Conservation (phyloP, 2,797 vertebrate species). For the Sternarchorhynchus goeldii region DNA sequence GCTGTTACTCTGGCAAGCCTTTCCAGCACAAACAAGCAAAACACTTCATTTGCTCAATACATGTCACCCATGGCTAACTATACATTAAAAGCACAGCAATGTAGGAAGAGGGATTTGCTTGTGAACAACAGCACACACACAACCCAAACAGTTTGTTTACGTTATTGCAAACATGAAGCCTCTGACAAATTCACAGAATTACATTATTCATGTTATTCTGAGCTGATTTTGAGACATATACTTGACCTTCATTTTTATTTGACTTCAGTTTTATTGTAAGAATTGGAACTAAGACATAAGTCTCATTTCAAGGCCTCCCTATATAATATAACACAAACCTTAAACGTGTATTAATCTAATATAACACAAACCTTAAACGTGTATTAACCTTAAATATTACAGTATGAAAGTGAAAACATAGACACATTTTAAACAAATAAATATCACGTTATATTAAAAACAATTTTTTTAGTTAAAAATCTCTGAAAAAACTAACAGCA, state of each 20-base stretch:
- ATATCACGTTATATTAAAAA: too few relatives aligned
- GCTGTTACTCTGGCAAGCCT: conserved; percentile 53
- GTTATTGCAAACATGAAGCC: conserved; percentile 34
- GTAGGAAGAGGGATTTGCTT: conserved; percentile 50
- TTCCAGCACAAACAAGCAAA: conserved; percentile 54
- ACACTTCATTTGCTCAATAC: conserved; percentile 57
- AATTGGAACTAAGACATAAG: background rate
- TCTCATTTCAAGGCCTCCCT: background rate
- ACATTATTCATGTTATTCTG: conserved; percentile 32
- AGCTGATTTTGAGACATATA: conserved; percentile 36
- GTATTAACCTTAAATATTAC: too few relatives aligned
- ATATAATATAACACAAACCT: background rate
- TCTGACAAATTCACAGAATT: conserved; percentile 48
- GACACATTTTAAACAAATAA: too few relatives aligned
- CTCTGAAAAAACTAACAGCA: background rate
- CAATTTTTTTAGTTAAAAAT: background rate
- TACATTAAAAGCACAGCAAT: conserved; percentile 54
- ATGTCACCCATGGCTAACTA: conserved; percentile 58
- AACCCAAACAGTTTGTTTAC: conserved; percentile 47
- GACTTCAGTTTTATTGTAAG: conserved; percentile 3
- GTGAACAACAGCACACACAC: conserved; percentile 43
- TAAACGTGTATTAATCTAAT: background rate
- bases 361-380: too few relatives aligned
- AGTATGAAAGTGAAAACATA: too few relatives aligned
- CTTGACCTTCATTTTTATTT: conserved; percentile 21